Evolutionary conservation across 2,113 vertebrate genomes (phyloP), one percentile per base, ranked within the genome.

Genomic region (Nycticorax nycticorax): DNA sequence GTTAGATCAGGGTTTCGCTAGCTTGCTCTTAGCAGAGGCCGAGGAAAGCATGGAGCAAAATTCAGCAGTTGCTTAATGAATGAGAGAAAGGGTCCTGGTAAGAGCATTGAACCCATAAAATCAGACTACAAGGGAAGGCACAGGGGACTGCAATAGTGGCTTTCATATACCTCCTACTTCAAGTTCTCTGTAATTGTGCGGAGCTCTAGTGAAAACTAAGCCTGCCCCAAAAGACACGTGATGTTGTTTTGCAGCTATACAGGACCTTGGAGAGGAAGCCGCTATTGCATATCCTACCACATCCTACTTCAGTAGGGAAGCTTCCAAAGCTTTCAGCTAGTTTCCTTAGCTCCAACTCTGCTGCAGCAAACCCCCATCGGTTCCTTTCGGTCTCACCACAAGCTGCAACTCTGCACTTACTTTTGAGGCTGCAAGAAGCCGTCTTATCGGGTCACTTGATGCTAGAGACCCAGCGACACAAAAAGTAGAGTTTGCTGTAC

Each of bases 241-340:
- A 94, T 88, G 69, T 45, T 94, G 47, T 93, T 94, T 77, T 92
- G 79, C 83, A 94, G 74, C 69, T 72, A 67, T 33, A 72, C n/a
- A 76, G 71, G 82, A 69, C 53, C 50, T 60, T 73, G 85, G 71
- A 90, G 75, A 86, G 79, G 91, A 93, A 95, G 75, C 59, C 73
- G 67, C 57, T 76, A 68, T 71, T 79, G 52, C 66, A 79, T 39
- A 73, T 43, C 63, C 63, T 75, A 87, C 37, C 60, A 85, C 4
- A 6, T 47, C 47, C 37, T 33, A 27, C 37, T 80, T 76, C 32
- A 32, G 22, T 0, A 88, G 79, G 35, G 75, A 94, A 80, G 76
- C 67, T 83, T 85, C 91, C 85, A 88, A 80, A 88, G 24, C 10
- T 71, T 66, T 39, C 41, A 48, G 23, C n/a, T 85, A 15, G 7